Conservation (phyloP, 1,140 invertebrate genomes). For the Homalodisca vitripennis region DNA sequence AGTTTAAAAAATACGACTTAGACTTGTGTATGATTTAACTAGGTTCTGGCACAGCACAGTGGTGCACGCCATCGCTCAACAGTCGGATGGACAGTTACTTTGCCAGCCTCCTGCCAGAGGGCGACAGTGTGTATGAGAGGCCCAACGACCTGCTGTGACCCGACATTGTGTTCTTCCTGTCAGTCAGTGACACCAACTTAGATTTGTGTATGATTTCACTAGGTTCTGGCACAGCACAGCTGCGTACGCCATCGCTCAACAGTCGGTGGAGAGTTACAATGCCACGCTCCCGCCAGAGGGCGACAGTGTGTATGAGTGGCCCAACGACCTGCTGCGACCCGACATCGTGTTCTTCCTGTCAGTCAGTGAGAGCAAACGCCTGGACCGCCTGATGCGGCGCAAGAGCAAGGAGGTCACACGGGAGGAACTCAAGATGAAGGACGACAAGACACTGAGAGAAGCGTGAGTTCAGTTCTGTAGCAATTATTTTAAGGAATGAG, state of each 20-base stretch:
- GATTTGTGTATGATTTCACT: constrained; percentile 35
- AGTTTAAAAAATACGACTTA: neutral
- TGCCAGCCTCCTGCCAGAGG: constrained; percentile 37
- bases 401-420: constrained; percentile 34
- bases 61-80: constrained; percentile 47
- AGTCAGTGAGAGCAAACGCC: constrained; percentile 42
- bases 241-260: constrained; percentile 47
- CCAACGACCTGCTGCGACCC: constrained; percentile 47
- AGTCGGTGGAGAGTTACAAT: constrained; percentile 33
- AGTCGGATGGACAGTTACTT: constrained; percentile 33
- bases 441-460: neutral
- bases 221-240: constrained; percentile 49
- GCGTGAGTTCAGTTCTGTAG: too few species aligned
- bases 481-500: too few species aligned
- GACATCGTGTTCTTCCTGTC: constrained; percentile 43
- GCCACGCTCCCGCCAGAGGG: constrained; percentile 38
- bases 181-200: constrained; percentile 42
- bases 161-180: constrained; percentile 42
- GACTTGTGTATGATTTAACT: constrained; percentile 35
- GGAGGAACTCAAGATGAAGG: constrained; percentile 35
- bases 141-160: constrained; percentile 48
- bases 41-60: constrained; percentile 49
- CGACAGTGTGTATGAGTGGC: constrained; percentile 45
- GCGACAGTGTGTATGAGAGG: constrained; percentile 44
- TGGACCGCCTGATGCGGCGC: constrained; percentile 39